A percentile compares a stretch with the other conserved stretches of the same genome.
Evolutionary conservation across 2,888 invertebrate genomes (phyloP).

Genomic region (Drosophila mercatorum): DNA sequence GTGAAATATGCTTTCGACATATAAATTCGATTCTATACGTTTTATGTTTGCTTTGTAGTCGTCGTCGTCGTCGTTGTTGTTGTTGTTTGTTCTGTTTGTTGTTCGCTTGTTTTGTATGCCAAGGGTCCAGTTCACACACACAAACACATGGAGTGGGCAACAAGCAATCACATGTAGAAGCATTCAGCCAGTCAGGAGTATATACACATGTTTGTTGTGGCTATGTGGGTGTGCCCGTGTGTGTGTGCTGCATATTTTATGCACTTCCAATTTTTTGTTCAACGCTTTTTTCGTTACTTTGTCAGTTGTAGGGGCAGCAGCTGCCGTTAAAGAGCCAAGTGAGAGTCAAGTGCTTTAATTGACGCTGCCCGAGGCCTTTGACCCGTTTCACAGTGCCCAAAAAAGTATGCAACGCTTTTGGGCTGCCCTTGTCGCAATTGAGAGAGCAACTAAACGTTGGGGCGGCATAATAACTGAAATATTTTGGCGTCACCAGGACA

Average conservation of each 20-base stretch:
- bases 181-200: background rate
- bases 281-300: slow-evolving; percentile 17
- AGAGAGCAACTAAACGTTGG: slow-evolving; percentile 45
- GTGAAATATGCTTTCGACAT: slow-evolving; percentile 75
- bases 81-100: slow-evolving; percentile 62
- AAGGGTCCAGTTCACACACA: slow-evolving; percentile 46
- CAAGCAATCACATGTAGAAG: slow-evolving; percentile 40
- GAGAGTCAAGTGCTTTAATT: slow-evolving; percentile 23
- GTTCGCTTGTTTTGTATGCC: slow-evolving; percentile 65
- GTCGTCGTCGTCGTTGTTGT: slow-evolving; percentile 10
- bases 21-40: slow-evolving; percentile 79
- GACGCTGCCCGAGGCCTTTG: slow-evolving; percentile 4
- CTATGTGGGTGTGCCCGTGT: slow-evolving; percentile 3
- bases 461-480: slow-evolving; percentile 75
- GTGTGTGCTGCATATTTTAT: slow-evolving; percentile 50
- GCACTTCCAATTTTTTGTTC: slow-evolving; percentile 27
- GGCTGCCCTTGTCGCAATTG: slow-evolving; percentile 27
- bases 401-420: slow-evolving; percentile 21
- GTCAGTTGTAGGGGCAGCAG: slow-evolving; percentile 17
- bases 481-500: slow-evolving; percentile 72
- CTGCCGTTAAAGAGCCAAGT: slow-evolving; percentile 18
- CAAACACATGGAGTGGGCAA: slow-evolving; percentile 19
- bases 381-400: background rate
- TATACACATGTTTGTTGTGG: slow-evolving; percentile 3
- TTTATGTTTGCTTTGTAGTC: slow-evolving; percentile 63